These are phyloP conservation scores for Monopterus albus DNA, from an alignment of 2,113 vertebrate genomes.

Conservation along the genomic window DNA sequence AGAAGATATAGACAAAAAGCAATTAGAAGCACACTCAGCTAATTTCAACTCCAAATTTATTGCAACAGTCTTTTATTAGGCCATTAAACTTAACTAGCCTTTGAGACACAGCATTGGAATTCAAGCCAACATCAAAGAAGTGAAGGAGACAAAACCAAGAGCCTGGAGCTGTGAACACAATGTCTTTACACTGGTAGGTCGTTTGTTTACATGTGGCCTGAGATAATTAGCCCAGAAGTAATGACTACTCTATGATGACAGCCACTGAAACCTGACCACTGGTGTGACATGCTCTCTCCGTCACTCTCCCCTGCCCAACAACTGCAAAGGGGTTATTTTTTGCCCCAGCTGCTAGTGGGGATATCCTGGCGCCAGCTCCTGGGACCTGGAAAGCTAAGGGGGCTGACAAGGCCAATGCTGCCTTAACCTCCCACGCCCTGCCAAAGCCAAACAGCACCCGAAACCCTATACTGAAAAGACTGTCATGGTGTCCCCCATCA, in stretches of 20 bases:
- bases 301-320: constrained; percentile 82
- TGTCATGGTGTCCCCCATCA: constrained; percentile 25
- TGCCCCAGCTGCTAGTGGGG: constrained; percentile 71
- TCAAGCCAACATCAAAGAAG: constrained; percentile 29
- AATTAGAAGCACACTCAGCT: not conserved
- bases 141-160: constrained; percentile 24
- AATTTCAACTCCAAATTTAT: not conserved
- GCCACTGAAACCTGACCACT: constrained; percentile 79
- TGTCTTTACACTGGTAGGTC: constrained; percentile 72
- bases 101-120: constrained; percentile 1
- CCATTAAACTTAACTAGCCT: not conserved
- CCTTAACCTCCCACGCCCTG: constrained; percentile 70
- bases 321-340: constrained; percentile 84
- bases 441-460: constrained; percentile 57
- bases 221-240: constrained; percentile 87
- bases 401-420: constrained; percentile 69
- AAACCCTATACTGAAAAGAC: constrained; percentile 74
- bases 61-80: not conserved
- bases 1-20: not conserved
- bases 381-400: constrained; percentile 65
- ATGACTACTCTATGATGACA: constrained; percentile 85
- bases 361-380: constrained; percentile 81
- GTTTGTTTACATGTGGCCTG: constrained; percentile 80
- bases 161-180: constrained; percentile 67
- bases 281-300: constrained; percentile 77